Conservation (phyloP, 2,113 vertebrate genomes). For the Ancistrus triradiatus region DNA sequence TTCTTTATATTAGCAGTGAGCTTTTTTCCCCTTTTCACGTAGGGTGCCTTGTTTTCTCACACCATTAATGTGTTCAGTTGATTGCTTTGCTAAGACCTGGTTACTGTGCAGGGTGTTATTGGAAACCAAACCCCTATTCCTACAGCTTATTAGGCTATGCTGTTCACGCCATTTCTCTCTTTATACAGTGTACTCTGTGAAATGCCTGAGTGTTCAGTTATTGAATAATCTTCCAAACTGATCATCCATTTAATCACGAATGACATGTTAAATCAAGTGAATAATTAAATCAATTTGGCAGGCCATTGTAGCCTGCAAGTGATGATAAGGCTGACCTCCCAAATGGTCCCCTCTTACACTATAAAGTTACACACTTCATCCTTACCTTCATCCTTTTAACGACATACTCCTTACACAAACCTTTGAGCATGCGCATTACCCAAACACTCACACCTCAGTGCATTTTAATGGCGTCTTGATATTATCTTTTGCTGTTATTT, state of each 20-base stretch:
- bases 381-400: too few species aligned
- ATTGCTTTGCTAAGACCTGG: not conserved
- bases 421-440: too few species aligned
- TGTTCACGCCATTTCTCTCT: constrained; percentile 4
- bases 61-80: too few species aligned
- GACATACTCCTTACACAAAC: too few species aligned
- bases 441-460: too few species aligned
- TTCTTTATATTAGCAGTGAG: too few species aligned
- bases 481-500: too few species aligned
- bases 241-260: constrained; percentile 32
- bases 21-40: too few species aligned
- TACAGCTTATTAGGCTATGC: constrained; percentile 11
- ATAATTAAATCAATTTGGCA: constrained; percentile 36
- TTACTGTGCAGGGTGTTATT: not conserved
- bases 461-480: too few species aligned
- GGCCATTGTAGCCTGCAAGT: constrained; percentile 24
- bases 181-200: not conserved
- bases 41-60: too few species aligned
- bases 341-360: constrained; percentile 20
- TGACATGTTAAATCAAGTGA: constrained; percentile 36
- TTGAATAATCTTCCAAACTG: constrained; percentile 16
- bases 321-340: constrained; percentile 28
- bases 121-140: constrained; percentile 8
- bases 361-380: too few species aligned
- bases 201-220: constrained; percentile 26